Base-by-base conservation (phyloP, 2,888 invertebrate species). In the Germaria angustata region DNA sequence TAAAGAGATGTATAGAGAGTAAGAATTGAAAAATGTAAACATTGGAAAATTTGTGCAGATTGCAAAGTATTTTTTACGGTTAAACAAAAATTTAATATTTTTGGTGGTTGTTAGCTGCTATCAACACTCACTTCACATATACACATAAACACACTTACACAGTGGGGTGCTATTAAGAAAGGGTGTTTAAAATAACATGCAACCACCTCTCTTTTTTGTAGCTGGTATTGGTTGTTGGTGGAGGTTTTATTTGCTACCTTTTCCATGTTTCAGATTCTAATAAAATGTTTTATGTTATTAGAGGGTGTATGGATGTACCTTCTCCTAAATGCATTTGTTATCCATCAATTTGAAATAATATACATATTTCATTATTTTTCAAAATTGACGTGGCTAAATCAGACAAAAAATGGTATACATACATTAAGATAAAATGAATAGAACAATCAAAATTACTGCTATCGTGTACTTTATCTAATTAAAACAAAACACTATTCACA, bases 21-120 rank as follows among this genome's bases (percentile, higher is more conserved):
- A 20, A 41, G 13, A 55, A 17, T 57, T 57, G 2, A 20, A 39
- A 59, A 65, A 71, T 71, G 65, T 49, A 65, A 78, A 65, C 49
- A 71, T 44, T 34, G 34, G 17, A 8, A 68, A 80, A 66, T 73
- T 46, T 68, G 51, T 75, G 73, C 66, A 68, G 73, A 80, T 73
- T 80, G 49, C 24, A 51, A 65, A 65, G 51, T 15, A 66, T 51
- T 55, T 17, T 34, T 59, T 28, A 61, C 24, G 24, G 36, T 69
- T 63, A 44, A 28, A 28, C 9, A 65, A 7, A 44, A 20, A 39
- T 44, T 13, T 51, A 41, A 39, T 44, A 13, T 28, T 8, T 53
- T 80, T 39, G 59, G 72, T 77, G 55, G 66, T 76, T 61, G 66
- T 46, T 63, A 53, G 13, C 32, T 17, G n/a, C 11, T 41, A 17